These are phyloP conservation scores for Pelodytes ibericus DNA, from an alignment of 2,797 vertebrate genomes.

Conservation along the genomic window DNA sequence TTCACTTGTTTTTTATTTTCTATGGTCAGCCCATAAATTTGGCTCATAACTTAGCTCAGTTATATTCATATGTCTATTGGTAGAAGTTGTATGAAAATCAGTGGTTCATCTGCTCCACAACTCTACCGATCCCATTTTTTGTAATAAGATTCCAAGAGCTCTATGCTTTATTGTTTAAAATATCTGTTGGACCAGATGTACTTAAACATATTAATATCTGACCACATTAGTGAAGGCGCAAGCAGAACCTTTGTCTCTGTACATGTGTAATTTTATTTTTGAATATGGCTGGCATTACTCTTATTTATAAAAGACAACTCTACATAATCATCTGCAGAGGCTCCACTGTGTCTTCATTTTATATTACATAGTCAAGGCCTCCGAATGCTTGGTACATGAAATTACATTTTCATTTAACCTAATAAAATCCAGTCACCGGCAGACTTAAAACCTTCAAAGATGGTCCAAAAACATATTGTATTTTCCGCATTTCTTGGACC, in stretches of 20 bases:
- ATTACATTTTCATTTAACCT: conserved; percentile 48
- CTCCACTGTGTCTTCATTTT: not conserved
- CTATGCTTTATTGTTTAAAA: not conserved
- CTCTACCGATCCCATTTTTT: not conserved
- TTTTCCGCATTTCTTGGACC: conserved; percentile 63
- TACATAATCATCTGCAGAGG: not conserved
- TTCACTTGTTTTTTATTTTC: no score
- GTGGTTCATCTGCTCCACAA: no score
- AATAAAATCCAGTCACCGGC: conserved; percentile 55
- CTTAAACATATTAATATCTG: not conserved
- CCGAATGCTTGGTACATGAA: not conserved
- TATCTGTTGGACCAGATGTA: not conserved
- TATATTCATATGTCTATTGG: no score
- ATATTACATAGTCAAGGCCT: not conserved
- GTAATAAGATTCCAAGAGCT: not conserved
- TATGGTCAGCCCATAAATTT: no score
- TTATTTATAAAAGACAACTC: not conserved
- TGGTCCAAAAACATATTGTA: conserved; percentile 49
- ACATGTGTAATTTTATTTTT: not conserved
- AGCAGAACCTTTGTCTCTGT: not conserved
- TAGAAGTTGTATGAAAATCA: no score
- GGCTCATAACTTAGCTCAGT: no score
- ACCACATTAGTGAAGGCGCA: not conserved
- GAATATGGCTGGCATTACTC: not conserved
- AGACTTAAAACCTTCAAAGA: conserved; percentile 18